Evolutionary conservation across 2,888 invertebrate genomes (phyloP), one percentile per base, ranked within the genome.

Genomic region (Epinotia brunnichana): DNA sequence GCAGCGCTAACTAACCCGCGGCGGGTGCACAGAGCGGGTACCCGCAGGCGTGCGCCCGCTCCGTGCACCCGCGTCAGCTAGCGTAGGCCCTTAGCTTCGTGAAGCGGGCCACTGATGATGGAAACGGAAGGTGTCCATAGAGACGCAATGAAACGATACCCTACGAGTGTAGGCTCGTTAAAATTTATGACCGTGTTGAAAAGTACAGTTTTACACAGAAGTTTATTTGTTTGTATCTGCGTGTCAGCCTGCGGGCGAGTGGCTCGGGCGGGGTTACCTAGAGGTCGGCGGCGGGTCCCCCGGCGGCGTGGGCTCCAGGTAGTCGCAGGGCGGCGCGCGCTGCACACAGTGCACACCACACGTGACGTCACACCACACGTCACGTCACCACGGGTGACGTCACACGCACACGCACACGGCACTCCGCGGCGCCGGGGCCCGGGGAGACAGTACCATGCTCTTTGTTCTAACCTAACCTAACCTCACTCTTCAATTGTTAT

Each of bases 261-360:
- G 17, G 59, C 11, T 35, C 35, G 35, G 17, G 68, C 74, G 77
- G 81, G 75, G 85, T 90, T 92, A 92, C 92, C 92, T 92, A 90
- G 83, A 83, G 78, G 79, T 84, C 75, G 84, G 78, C 80, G 86
- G 81, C 81, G 86, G 83, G 83, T 90, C 90, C 86, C 84, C 86
- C 80, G 91, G 89, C 78, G 91, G 85, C 87, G 89, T 88, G 83
- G 94, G 93, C 87, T 92, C 93, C 82, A 94, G 89, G 91, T 94
- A 94, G 91, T 94, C 93, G 79, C 90, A 88, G 79, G 87, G 87
- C 85, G 87, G 85, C 81, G 87, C 84, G 83, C 87, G 89, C 92
- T 92, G 92, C 87, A 90, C 89, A 91, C 92, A 44, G 44, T 44
- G 44, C 44, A 44, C 44, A 44, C 44, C 44, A 48, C 44, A 9